Percentiles rank a stretch among this genome's conserved stretches.
Conservation (phyloP, 2,888 invertebrate genomes). For the Cinara cedri region DNA sequence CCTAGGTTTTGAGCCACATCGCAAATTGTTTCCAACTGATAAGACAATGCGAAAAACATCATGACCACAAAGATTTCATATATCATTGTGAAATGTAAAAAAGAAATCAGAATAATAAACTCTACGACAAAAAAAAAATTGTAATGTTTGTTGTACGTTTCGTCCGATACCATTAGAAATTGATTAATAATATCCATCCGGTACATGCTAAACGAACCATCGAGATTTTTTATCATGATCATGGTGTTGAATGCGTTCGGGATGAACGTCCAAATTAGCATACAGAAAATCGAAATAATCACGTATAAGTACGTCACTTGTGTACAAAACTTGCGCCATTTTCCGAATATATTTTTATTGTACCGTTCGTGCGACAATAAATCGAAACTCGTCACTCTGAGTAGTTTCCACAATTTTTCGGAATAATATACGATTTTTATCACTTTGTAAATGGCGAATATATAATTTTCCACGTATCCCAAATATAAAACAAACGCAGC, state of each 20-base stretch:
- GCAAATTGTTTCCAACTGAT: neutral
- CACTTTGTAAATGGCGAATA: conserved; percentile 1
- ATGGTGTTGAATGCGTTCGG: neutral
- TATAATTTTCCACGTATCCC: neutral
- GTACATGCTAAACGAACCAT: neutral
- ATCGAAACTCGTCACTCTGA: neutral
- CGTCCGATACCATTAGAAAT: neutral
- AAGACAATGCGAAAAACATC: neutral
- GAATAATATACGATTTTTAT: neutral
- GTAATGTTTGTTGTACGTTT: neutral
- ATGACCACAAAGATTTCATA: neutral
- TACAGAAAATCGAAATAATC: neutral
- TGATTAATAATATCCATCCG: conserved; percentile 6
- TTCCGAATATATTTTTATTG: neutral
- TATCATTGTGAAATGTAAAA: neutral
- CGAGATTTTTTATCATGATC: neutral
- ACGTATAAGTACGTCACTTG: neutral
- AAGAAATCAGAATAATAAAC: neutral
- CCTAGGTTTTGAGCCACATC: neutral
- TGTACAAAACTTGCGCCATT: neutral
- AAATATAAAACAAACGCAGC: neutral
- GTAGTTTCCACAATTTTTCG: neutral
- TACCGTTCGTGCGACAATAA: neutral
- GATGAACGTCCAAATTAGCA: neutral
- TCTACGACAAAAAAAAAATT: neutral